Base-by-base conservation (phyloP, 1,140 invertebrate genomes). In the Trypoxylus dichotomus region DNA sequence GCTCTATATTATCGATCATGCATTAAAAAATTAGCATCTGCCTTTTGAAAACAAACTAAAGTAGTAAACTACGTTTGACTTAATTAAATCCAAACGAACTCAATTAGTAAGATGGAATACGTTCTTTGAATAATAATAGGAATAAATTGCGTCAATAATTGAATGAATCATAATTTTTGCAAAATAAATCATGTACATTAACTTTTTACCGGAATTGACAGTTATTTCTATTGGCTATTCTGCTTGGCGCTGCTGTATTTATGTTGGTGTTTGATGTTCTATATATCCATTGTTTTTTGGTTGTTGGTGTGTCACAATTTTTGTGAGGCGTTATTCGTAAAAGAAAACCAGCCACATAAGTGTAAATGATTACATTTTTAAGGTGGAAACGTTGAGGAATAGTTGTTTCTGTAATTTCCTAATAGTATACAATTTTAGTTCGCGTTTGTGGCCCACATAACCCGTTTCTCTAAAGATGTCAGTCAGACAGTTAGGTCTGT, bases 401-500 rank as follows among this genome's bases (percentile, higher is more conserved):
- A 24, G 27, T 68, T 68, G 5, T 3, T 11, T 10, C 11, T 68
- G 6, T 27, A 68, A 68, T 24, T 68, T 29, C 2, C 25, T 68
- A 19, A 15, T 11, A 27, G 24, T 68, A 13, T 68, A 21, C 10
- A 27, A 68, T 74, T 74, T 74, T 74, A 74, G 72, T 41, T 6
- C 32, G 72, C 21, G 37, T 74, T 74, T 74, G 27, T 41, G 29
- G 72, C 25, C 32, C n/a, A 74, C 41, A 41, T 74, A 74, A 74
- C 72, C 72, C 60, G 60, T 68, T 68, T 68, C 25, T 24, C 25
- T 74, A 42, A 74, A 74, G 25, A 74, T 74, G 41, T 78, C 77
- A 42, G 47, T 24, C 63, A 75, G 74, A 72, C 83, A 84, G 78
- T 82, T 84, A 72, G 80, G 80, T 68, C 77, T 81, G 58, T 77